Base-by-base conservation (phyloP, 2,888 invertebrate species). In the Altica lythri region DNA sequence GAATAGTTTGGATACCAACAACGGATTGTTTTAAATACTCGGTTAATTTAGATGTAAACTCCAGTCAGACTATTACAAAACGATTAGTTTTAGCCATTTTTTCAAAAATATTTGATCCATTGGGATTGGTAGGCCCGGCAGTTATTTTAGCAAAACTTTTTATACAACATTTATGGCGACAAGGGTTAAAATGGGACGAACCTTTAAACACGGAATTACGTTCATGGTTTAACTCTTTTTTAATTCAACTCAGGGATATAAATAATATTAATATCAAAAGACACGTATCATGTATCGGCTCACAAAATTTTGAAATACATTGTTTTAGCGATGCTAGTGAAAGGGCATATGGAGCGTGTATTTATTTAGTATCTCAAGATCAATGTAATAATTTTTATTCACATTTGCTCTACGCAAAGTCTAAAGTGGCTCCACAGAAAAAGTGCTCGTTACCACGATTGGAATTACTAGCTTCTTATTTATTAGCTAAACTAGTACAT, bases 81-180 rank as follows among this genome's bases (percentile, higher is more conserved):
- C 5, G 37, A 37, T 2, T 10, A 4, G 18, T 37, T 1, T 17
- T 37, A 17, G 16, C 57, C 1, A 45, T 3, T 1, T 34, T 55
- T n/a, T 46, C 46, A 9, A 40, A 55, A 32, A 9, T 58, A 1
- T 55, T 48, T 14, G 53, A 56, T 16, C 43, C 48, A n/a, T 44
- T 52, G 29, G 53, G 54, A 25, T 30, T 57, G n/a, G 27, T 50
- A 8, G 49, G 46, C 12, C 59, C 56, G 5, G 12, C 43, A 32
- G 16, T 56, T 9, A 29, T 56, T 8, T 38, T 10, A 12, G 52
- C 38, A 2, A 58, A 58, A 32, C 4, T 58, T n/a, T 42, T 55
- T 13, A 27, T 58, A 12, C 58, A 58, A 38, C 17, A 43, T 14
- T 13, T 55, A 34, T 55, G 58, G 58, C 37, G 44, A 32, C 10